phyloP scores from a whole-genome alignment of 2,797 vertebrate species.

The Epinephelus awoara region DNA sequence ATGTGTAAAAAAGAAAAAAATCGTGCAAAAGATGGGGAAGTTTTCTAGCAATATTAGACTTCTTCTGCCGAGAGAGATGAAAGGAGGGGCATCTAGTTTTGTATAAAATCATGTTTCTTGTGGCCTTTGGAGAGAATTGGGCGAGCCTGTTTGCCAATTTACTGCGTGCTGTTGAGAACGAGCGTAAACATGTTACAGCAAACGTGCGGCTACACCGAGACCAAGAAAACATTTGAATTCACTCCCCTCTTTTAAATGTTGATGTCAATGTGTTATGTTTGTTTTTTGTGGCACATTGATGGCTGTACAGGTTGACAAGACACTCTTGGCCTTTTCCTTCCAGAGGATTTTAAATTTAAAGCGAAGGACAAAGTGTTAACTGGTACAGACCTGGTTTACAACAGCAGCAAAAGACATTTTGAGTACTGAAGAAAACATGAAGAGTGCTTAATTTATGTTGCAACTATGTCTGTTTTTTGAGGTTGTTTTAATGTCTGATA shows the following conservation, averaged over 20 bases:
- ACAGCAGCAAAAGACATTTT: slow-evolving; percentile 56
- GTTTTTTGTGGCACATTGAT: slow-evolving; percentile 93
- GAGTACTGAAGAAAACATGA: slow-evolving; percentile 62
- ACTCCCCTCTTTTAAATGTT: slow-evolving; percentile 88
- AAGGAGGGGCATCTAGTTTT: slow-evolving; percentile 91
- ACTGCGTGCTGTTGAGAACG: slow-evolving; percentile 80
- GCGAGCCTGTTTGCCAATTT: slow-evolving; percentile 85
- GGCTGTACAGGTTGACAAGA: slow-evolving; percentile 90
- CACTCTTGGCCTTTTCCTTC: slow-evolving; percentile 73
- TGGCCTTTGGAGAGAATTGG: slow-evolving; percentile 81
- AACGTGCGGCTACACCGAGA: slow-evolving; percentile 72
- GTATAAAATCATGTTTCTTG: slow-evolving; percentile 91
- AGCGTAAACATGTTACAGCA: slow-evolving; percentile 75
- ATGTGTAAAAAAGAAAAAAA: slow-evolving; percentile 74
- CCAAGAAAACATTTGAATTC: slow-evolving; percentile 75
- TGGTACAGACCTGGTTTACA: slow-evolving; percentile 77
- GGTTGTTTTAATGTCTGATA: slow-evolving; percentile 63
- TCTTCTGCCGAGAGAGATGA: slow-evolving; percentile 88
- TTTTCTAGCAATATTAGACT: slow-evolving; percentile 93
- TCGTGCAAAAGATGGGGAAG: slow-evolving; percentile 87
- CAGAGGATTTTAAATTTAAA: slow-evolving; percentile 63
- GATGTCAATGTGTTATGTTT: slow-evolving; percentile 95
- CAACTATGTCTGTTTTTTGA: slow-evolving; percentile 60
- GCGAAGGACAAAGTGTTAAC: slow-evolving; percentile 61
- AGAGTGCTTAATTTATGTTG: slow-evolving; percentile 76